These are phyloP conservation scores for Dicrurus megarhynchus DNA, from an alignment of 2,113 vertebrate species.

Conservation along the genomic window DNA sequence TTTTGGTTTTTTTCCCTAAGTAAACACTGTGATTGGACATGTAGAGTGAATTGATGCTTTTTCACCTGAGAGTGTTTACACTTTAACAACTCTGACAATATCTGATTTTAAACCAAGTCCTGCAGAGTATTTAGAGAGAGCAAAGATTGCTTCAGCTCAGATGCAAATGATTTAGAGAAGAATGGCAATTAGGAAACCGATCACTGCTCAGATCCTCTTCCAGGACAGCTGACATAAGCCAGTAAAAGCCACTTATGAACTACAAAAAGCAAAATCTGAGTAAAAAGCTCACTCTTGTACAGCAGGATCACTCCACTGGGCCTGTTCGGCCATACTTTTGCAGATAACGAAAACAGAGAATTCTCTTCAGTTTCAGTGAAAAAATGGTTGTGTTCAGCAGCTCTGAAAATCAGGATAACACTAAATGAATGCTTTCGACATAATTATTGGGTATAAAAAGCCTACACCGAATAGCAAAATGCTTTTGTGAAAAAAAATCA, in stretches of 20 bases:
- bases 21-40: neutral
- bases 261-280: neutral
- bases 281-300: neutral
- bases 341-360: neutral
- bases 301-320: neutral
- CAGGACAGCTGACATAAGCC: neutral
- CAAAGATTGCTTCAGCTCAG: neutral
- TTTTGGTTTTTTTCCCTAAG: neutral
- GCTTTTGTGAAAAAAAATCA: neutral
- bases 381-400: neutral
- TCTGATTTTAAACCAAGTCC: neutral
- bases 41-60: neutral
- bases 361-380: neutral
- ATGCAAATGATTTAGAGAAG: neutral
- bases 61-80: neutral
- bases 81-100: neutral
- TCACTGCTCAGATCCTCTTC: neutral
- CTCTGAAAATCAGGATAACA: neutral
- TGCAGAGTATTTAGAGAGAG: neutral
- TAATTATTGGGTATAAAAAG: neutral
- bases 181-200: neutral
- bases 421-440: neutral
- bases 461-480: neutral
- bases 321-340: neutral
- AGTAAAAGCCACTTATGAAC: neutral